Evolutionary conservation across 2,797 vertebrate species (phyloP).

Genomic region (Enteromius treurensis): DNA sequence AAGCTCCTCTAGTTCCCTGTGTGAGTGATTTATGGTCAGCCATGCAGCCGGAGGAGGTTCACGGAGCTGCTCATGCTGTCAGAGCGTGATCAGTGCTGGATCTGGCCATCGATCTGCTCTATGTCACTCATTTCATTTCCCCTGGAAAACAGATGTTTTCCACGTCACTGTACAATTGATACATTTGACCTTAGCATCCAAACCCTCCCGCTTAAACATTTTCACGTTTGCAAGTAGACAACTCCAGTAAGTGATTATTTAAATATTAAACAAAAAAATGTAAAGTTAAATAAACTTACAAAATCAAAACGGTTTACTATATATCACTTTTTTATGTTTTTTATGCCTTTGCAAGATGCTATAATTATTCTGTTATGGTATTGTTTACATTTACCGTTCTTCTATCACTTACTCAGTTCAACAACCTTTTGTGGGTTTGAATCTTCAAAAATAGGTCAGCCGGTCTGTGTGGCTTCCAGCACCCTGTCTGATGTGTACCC

Average conservation of each 20-base stretch:
- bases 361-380: no score
- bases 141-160: neutral
- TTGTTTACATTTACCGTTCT: neutral
- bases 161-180: neutral
- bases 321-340: conserved; percentile 7
- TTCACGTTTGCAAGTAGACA: neutral
- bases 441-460: neutral
- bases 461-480: neutral
- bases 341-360: no score
- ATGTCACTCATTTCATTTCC: neutral
- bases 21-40: neutral
- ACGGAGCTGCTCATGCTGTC: neutral
- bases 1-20: neutral
- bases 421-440: neutral
- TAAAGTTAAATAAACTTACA: no score
- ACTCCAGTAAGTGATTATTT: neutral
- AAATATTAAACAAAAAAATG: no score
- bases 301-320: neutral
- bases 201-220: neutral
- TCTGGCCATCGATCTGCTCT: neutral
- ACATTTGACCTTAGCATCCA: neutral
- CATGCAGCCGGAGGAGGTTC: neutral
- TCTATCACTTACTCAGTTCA: neutral
- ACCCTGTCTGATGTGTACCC: neutral
- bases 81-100: neutral